A percentile compares a stretch with the other conserved stretches of the same genome.
Conservation (phyloP, 1,140 invertebrate genomes). For the Sitobion miscanthi region DNA sequence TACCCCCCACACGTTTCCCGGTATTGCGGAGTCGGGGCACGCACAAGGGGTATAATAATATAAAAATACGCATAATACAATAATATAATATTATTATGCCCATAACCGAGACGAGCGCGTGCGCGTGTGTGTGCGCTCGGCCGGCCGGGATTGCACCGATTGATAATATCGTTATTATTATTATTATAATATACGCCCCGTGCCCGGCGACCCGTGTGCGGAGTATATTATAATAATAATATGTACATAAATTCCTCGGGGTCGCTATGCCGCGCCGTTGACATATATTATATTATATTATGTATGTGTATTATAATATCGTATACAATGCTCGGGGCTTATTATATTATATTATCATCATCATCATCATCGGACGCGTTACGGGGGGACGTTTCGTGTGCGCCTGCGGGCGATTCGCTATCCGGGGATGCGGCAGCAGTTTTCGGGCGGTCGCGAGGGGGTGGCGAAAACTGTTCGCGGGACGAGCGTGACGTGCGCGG, state of each 20-base stretch:
- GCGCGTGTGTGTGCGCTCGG: not conserved
- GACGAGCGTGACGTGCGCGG: not conserved
- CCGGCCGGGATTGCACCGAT: not conserved
- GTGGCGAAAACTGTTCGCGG: not conserved
- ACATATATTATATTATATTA: not conserved
- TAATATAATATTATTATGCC: no score
- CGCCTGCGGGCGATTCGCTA: not conserved
- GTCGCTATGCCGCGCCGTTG: not conserved
- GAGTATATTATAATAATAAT: not conserved
- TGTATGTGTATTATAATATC: no score
- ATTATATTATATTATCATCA: not conserved
- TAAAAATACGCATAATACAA: not conserved
- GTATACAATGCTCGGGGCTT: not conserved
- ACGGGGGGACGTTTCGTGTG: not conserved
- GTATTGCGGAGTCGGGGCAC: not conserved
- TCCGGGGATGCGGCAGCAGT: not conserved
- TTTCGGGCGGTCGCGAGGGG: not conserved
- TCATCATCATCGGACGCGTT: not conserved
- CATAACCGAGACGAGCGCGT: not conserved
- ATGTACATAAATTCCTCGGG: not conserved
- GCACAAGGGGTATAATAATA: not conserved
- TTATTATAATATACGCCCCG: not conserved
- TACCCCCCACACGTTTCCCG: slow-evolving; percentile 8
- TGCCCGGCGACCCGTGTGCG: not conserved
- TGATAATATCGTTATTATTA: not conserved